Base-by-base conservation (phyloP, 2,797 vertebrate genomes). In the Meriones psammophilus region DNA sequence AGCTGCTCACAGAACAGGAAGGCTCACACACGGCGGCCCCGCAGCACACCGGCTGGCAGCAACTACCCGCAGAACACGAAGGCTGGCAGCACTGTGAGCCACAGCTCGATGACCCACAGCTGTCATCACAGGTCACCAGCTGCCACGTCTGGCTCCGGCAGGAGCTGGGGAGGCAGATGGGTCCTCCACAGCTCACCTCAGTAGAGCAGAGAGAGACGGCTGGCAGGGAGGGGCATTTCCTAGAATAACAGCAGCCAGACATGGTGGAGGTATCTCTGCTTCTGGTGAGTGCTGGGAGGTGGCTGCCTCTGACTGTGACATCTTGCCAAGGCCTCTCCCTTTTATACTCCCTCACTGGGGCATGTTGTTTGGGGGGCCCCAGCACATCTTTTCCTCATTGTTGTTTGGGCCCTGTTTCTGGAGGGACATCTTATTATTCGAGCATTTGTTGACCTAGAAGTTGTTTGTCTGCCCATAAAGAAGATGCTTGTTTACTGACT, bases 61-160 rank as follows among this genome's bases (percentile, higher is more conserved):
- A 94, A 3, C 81, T 94, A 79, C 76, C 90, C 64, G 73, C 3
- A 0, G 94, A 14, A 64, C 96, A 97, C 4, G 93, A 93, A 8
- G 97, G 95, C 60, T 97, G 90, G 56, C 97, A 89, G 93, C 96
- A 81, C 1, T 91, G 95, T 2, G 92, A 79, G 9, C 87, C 66
- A 1, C 95, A 96, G 92, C 91, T 90, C 0, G 96, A 83, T 28
- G 95, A 95, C 1, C 91, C 77, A 0, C 97, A 98, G 77, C 76
- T 86, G 17, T 97, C 97, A 78, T 95, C 88, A 39, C 95, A 97
- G 24, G 97, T 97, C 71, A 97, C 94, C 84, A 98, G 91, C 42
- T 98, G 97, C 97, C 97, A 97, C 0, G 94, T 97, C 91, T 97
- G 97, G 64, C 94, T 97, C 87, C 5, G 94, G 84, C 97, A 98